Evolutionary conservation across 2,113 vertebrate genomes (phyloP).

Genomic region (Campylomormyrus numenius): DNA sequence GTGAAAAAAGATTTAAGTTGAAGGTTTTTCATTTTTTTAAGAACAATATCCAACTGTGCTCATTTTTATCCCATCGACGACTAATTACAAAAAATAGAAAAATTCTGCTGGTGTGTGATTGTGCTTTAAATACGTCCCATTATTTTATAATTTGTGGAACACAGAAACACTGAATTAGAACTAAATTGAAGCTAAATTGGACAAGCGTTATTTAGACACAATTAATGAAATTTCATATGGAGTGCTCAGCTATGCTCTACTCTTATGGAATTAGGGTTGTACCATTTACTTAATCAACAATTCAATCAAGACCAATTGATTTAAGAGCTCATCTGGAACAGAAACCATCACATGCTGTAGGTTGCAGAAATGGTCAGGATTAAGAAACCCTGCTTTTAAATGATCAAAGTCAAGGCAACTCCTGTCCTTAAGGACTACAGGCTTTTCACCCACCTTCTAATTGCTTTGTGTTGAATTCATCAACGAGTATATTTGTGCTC

Average conservation of each 20-base stretch:
- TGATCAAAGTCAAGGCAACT: not conserved
- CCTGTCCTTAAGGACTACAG: not conserved
- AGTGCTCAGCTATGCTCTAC: not conserved
- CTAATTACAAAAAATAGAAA: not conserved
- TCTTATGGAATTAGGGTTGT: not conserved
- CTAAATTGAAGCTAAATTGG: not conserved
- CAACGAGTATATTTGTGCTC: not conserved
- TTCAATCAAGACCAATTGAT: conserved; percentile 1
- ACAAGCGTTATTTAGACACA: not conserved
- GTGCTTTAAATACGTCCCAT: not conserved
- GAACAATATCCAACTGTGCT: not conserved
- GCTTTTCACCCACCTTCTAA: not conserved
- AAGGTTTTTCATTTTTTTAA: not conserved
- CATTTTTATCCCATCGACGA: not conserved
- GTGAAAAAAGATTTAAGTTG: not conserved
- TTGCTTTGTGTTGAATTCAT: not conserved
- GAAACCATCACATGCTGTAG: not conserved
- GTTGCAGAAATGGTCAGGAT: not conserved
- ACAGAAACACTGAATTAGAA: not conserved
- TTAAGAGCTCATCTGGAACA: conserved; percentile 4
- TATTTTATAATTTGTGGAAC: not conserved
- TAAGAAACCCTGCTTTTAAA: conserved; percentile 3
- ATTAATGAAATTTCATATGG: not conserved
- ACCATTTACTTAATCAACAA: not conserved
- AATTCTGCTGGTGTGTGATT: not conserved